Percentiles rank a stretch among this genome's conserved stretches.
Evolutionary conservation across 2,797 vertebrate species (phyloP).

Genomic region (Pangasius krempfi): DNA sequence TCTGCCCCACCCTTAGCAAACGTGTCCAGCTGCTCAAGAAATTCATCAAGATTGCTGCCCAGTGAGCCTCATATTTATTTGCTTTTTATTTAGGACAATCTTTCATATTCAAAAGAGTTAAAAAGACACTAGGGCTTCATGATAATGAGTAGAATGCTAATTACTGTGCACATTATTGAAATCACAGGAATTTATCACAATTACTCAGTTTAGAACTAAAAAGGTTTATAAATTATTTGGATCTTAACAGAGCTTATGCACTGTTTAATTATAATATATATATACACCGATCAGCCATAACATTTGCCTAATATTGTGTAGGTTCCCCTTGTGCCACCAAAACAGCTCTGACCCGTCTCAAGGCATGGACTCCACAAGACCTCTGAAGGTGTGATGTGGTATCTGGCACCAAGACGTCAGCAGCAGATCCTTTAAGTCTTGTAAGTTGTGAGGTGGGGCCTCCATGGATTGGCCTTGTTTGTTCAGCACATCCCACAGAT

Average conservation of each 20-base stretch:
- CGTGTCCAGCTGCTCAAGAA: conserved; percentile 98
- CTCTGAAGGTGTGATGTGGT: no score
- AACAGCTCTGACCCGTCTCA: no score
- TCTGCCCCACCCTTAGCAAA: conserved; percentile 94
- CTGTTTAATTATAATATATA: background rate
- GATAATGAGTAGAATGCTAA: background rate
- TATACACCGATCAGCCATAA: no score
- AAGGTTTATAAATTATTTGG: background rate
- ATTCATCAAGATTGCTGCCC: conserved; percentile 97
- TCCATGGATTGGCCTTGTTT: no score
- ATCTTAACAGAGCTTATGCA: background rate
- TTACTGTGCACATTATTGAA: background rate
- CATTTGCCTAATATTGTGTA: no score
- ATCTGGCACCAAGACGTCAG: no score
- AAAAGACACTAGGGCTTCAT: background rate
- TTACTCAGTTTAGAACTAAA: background rate
- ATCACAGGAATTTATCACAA: background rate
- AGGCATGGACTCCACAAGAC: no score
- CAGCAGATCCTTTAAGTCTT: no score
- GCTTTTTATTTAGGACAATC: background rate
- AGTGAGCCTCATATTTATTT: conserved; percentile 80
- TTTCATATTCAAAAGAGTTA: background rate
- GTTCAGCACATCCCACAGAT: no score
- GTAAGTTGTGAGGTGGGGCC: no score
- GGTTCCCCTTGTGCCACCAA: no score